Conservation (phyloP, 2,888 invertebrate species). For the Ceriagrion tenellum region DNA sequence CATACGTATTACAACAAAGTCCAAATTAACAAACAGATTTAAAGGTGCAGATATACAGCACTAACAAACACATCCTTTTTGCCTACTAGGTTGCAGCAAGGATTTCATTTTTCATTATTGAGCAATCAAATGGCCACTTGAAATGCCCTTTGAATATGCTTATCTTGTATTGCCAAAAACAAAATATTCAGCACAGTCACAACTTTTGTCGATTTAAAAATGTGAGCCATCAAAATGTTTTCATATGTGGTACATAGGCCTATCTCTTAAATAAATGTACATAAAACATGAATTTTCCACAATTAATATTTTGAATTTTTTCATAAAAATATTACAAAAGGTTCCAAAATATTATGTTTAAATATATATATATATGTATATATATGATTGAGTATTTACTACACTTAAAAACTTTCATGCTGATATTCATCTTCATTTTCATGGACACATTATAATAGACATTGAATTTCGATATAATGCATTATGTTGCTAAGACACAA, state of each 20-base stretch:
- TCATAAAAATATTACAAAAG: conserved; percentile 68
- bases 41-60: conserved; percentile 50
- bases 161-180: conserved; percentile 51
- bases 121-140: conserved; percentile 51
- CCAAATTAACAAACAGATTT: conserved; percentile 44
- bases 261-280: conserved; percentile 58
- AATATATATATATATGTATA: conserved; percentile 58
- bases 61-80: conserved; percentile 36
- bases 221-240: conserved; percentile 51
- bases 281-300: conserved; percentile 64
- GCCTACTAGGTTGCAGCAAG: conserved; percentile 58
- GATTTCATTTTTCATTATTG: conserved; percentile 24
- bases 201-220: conserved; percentile 47
- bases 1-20: conserved; percentile 38
- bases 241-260: conserved; percentile 48
- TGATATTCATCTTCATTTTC: conserved; percentile 64
- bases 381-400: conserved; percentile 67
- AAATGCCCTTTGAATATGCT: conserved; percentile 55
- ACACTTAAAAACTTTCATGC: conserved; percentile 60
- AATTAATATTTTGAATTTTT: conserved; percentile 67
- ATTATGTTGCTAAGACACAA: conserved; percentile 67
- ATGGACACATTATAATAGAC: conserved; percentile 62
- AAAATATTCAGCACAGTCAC: conserved; percentile 34
- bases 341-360: conserved; percentile 65
- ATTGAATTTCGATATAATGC: conserved; percentile 65